phyloP scores from a whole-genome alignment of 23 tunicate species.

The Ascidia mentula region DNA sequence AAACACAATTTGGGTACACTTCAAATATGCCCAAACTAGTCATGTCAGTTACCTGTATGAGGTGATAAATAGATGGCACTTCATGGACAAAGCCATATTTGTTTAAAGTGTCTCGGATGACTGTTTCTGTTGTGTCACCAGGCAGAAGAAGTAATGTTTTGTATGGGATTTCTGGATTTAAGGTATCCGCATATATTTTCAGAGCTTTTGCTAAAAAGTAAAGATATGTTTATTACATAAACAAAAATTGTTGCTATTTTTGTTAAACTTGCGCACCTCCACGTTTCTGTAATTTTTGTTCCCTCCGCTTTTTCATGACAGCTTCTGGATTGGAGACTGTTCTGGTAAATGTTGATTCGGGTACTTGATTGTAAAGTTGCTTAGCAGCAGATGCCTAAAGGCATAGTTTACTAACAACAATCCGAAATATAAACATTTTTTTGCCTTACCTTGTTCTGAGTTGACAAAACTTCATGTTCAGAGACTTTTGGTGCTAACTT shows the following conservation, averaged over 20 bases:
- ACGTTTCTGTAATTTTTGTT: constrained; percentile 88
- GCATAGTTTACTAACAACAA: too few relatives aligned
- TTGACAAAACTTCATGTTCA: constrained; percentile 16
- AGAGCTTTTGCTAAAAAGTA: constrained; percentile 61
- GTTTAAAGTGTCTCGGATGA: constrained; percentile 65
- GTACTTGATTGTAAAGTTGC: constrained; percentile 81
- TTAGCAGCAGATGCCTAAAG: constrained; percentile 77
- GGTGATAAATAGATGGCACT: constrained; percentile 40
- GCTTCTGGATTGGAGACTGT: constrained; percentile 97
- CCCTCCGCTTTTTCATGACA: constrained; percentile 91
- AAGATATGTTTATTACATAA: background rate
- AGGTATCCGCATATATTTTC: constrained; percentile 74
- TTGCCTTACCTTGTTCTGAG: background rate
- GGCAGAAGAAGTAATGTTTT: constrained; percentile 71
- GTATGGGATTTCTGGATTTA: constrained; percentile 81
- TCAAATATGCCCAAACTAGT: too few relatives aligned
- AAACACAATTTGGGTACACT: too few relatives aligned
- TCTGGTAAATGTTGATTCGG: constrained; percentile 89
- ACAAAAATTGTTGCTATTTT: too few relatives aligned
- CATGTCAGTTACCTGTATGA: constrained; percentile 57
- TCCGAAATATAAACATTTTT: too few relatives aligned
- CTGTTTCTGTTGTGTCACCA: constrained; percentile 61
- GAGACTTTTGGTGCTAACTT: constrained; percentile 17
- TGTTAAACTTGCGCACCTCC: constrained; percentile 86
- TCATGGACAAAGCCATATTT: constrained; percentile 80